These are phyloP conservation scores for Arctocebus calabarensis DNA, from an alignment of 2,797 vertebrate genomes.

Conservation along the genomic window DNA sequence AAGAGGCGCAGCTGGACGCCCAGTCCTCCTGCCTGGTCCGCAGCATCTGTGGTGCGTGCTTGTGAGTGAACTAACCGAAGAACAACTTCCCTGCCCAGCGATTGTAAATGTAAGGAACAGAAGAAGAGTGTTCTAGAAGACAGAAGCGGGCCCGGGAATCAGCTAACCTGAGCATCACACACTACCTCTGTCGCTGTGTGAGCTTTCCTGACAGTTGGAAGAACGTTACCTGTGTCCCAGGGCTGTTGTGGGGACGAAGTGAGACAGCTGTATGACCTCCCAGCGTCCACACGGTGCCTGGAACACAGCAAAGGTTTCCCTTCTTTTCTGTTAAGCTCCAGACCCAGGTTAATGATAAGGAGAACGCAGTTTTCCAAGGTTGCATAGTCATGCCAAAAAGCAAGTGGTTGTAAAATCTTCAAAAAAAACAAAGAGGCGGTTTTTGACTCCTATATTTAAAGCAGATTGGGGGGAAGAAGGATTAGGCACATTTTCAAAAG, in stretches of 20 bases:
- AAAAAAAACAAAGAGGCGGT: not conserved
- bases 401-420: conserved; percentile 20
- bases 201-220: not conserved
- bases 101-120: not conserved
- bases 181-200: not conserved
- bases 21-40: accelerated
- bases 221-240: not conserved
- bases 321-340: not conserved
- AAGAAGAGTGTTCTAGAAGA: not conserved
- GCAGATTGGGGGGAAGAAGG: not conserved
- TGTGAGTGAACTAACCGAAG: not conserved
- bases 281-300: not conserved
- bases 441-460: conserved; percentile 23
- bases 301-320: not conserved
- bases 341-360: not conserved
- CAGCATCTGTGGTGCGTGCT: accelerated
- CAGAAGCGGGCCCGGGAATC: not conserved
- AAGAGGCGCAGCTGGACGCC: accelerated
- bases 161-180: not conserved
- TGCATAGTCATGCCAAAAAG: not conserved
- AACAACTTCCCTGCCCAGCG: too few relatives aligned
- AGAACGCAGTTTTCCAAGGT: not conserved
- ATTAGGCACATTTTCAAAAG: conserved; percentile 52
- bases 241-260: too few relatives aligned
- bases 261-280: accelerated